Evolutionary conservation across 2,797 vertebrate genomes (phyloP).

Genomic region (Rhadinocentrus ornatus): DNA sequence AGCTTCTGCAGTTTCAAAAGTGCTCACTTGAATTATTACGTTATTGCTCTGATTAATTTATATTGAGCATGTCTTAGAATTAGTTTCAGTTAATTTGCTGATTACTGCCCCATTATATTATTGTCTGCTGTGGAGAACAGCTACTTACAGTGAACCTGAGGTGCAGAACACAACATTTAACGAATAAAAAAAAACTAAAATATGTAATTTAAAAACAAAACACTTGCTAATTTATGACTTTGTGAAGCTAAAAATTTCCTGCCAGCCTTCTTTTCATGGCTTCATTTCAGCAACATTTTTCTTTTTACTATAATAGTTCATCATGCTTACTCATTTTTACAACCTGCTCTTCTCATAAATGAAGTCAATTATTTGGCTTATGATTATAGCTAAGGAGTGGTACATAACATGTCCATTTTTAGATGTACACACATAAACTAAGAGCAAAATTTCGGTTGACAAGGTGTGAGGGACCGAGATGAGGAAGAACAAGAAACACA

Average conservation of each 20-base stretch:
- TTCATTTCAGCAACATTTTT: not conserved
- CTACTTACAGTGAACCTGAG: not conserved
- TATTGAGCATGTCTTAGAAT: constrained; percentile 2
- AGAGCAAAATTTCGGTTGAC: too few relatives aligned
- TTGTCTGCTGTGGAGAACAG: not conserved
- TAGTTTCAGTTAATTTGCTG: not conserved
- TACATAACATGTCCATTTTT: not conserved
- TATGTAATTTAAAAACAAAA: not conserved
- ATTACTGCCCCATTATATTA: not conserved
- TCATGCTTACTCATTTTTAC: not conserved
- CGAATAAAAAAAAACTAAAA: not conserved
- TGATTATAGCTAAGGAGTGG: not conserved
- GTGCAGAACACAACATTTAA: not conserved
- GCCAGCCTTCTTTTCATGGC: too few relatives aligned
- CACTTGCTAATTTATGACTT: not conserved
- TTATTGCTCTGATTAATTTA: not conserved
- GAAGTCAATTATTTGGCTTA: not conserved
- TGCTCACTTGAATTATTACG: not conserved
- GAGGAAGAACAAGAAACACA: too few relatives aligned
- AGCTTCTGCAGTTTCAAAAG: not conserved
- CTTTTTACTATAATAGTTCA: not conserved
- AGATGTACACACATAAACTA: too few relatives aligned
- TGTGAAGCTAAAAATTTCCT: not conserved
- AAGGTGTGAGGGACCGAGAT: too few relatives aligned
- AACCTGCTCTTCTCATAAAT: not conserved